Percentiles rank a stretch among this genome's conserved stretches.
Conservation (phyloP, 1,140 invertebrate genomes). For the Choristoneura fumiferana region DNA sequence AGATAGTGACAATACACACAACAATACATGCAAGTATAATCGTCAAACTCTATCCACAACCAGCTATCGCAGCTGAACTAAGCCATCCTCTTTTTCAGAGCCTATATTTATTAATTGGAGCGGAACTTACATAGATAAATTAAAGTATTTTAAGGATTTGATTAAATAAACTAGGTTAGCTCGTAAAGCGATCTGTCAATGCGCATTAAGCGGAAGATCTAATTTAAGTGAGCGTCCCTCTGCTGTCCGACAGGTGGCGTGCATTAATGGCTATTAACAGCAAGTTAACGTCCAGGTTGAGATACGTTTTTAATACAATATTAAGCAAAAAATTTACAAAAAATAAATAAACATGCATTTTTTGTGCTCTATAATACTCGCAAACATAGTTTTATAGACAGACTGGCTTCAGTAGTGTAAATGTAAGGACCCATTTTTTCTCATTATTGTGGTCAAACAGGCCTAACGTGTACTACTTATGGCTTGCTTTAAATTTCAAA, state of each 20-base stretch:
- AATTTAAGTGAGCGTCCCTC: conserved; percentile 17
- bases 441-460: too few relatives aligned
- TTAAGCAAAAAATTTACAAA: background rate
- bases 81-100: too few relatives aligned
- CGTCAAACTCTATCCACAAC: too few relatives aligned
- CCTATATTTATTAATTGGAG: background rate
- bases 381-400: too few relatives aligned
- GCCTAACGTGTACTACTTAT: too few relatives aligned
- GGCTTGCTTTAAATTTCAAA: too few relatives aligned
- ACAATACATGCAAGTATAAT: too few relatives aligned
- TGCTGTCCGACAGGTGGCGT: conserved; percentile 24
- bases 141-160: conserved; percentile 10
- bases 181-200: conserved; percentile 17
- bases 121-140: conserved; percentile 12
- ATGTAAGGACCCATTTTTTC: too few relatives aligned
- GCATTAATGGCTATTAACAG: conserved; percentile 61
- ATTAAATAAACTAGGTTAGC: conserved; percentile 17
- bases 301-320: conserved; percentile 30
- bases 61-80: too few relatives aligned
- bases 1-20: too few relatives aligned
- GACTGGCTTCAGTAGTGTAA: too few relatives aligned
- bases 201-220: conserved; percentile 23
- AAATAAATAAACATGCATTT: background rate
- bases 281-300: conserved; percentile 50
- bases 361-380: too few relatives aligned